phyloP scores from a whole-genome alignment of 2,888 invertebrate genomes.

The Anticlea derivata region DNA sequence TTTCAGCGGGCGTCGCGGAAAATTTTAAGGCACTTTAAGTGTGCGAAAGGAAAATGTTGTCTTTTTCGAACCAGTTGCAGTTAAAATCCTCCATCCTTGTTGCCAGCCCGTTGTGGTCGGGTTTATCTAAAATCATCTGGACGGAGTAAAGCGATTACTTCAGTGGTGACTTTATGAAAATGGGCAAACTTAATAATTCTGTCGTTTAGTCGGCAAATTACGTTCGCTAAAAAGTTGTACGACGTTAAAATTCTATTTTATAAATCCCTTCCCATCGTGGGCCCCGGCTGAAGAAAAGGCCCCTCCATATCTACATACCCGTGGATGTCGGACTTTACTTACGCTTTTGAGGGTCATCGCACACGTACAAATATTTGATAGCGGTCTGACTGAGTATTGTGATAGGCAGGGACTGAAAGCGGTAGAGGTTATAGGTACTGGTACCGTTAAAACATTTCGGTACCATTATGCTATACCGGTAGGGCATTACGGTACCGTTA shows the following conservation, averaged over 20 bases:
- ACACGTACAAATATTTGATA: too few species aligned
- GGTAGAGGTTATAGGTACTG: too few species aligned
- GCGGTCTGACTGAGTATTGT: too few species aligned
- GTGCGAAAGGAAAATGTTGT: constrained; percentile 70
- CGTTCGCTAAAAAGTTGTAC: constrained; percentile 39
- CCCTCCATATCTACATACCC: too few species aligned
- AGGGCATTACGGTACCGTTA: too few species aligned
- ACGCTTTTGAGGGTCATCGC: too few species aligned
- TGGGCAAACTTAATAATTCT: constrained; percentile 72
- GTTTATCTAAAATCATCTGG: constrained; percentile 80
- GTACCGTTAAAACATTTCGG: too few species aligned
- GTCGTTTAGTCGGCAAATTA: constrained; percentile 56
- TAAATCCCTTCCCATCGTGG: too few species aligned
- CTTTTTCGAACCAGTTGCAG: constrained; percentile 82
- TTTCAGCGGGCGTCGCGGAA: constrained; percentile 34
- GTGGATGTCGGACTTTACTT: too few species aligned
- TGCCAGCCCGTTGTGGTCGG: constrained; percentile 63
- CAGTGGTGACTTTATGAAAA: constrained; percentile 70
- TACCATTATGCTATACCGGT: too few species aligned
- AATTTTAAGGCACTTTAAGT: constrained; percentile 55
- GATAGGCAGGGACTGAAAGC: too few species aligned
- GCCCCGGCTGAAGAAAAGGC: too few species aligned
- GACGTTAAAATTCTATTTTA: constrained; percentile 16
- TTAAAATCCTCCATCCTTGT: constrained; percentile 78
- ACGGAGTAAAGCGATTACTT: constrained; percentile 78